Evolutionary conservation across 2,888 invertebrate species (phyloP).

Genomic region (Blera fallax): DNA sequence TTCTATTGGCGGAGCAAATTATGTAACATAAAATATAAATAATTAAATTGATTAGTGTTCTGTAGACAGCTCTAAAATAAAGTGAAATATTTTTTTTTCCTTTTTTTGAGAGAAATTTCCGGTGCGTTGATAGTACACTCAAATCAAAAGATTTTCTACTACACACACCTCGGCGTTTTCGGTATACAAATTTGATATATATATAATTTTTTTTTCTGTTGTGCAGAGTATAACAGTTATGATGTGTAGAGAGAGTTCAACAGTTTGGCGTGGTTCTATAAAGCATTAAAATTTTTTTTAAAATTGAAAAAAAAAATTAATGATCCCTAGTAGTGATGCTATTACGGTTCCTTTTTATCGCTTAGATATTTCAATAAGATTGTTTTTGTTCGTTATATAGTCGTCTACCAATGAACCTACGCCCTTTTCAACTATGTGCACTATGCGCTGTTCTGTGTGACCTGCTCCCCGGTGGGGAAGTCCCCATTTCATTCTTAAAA

Average conservation of each 20-base stretch:
- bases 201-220: constrained; percentile 35
- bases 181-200: constrained; percentile 65
- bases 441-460: constrained; percentile 30
- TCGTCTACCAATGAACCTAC: constrained; percentile 43
- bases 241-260: constrained; percentile 66
- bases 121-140: constrained; percentile 45
- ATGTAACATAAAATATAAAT: constrained; percentile 10
- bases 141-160: constrained; percentile 42
- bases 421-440: constrained; percentile 65
- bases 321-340: constrained; percentile 18
- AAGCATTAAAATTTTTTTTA: constrained; percentile 51
- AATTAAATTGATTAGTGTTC: constrained; percentile 11
- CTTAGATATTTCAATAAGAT: constrained; percentile 10
- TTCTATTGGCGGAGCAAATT: constrained; percentile 8
- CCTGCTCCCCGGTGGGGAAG: background rate
- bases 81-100: background rate
- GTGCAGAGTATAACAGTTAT: constrained; percentile 67
- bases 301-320: background rate
- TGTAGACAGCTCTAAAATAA: background rate
- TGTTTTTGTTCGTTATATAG: constrained; percentile 3
- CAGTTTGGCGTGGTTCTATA: constrained; percentile 72
- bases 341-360: constrained; percentile 26
- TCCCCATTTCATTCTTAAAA: constrained; percentile 61
- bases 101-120: constrained; percentile 16
- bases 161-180: constrained; percentile 54